A percentile compares a stretch with the other conserved stretches of the same genome.
Evolutionary conservation across 1,140 invertebrate species (phyloP).

Genomic region (Phocides pigmalion): DNA sequence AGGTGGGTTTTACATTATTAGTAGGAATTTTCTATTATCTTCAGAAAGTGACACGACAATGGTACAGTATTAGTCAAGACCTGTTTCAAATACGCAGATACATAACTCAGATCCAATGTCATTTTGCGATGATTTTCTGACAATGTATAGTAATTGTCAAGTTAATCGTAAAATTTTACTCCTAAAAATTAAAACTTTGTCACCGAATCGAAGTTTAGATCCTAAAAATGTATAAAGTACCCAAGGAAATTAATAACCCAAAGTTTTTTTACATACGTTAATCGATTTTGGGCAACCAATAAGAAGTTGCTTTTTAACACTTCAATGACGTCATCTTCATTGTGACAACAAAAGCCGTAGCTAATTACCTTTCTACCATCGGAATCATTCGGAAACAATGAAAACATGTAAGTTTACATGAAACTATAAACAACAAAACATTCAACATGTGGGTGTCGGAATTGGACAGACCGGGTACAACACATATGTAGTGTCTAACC

Average conservation of each 20-base stretch:
- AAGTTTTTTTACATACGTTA: constrained; percentile 6
- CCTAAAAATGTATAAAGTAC: background rate
- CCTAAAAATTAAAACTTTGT: background rate
- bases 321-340: constrained; percentile 23
- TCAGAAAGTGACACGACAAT: background rate
- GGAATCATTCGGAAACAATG: background rate
- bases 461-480: constrained; percentile 47
- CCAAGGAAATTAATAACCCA: background rate
- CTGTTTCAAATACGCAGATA: constrained; percentile 8
- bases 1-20: constrained; percentile 36
- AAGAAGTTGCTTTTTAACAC: background rate
- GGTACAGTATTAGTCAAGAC: background rate
- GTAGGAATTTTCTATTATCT: background rate
- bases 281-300: constrained; percentile 21
- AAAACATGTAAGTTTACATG: background rate
- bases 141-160: background rate
- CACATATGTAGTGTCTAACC: constrained; percentile 57
- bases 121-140: constrained; percentile 13
- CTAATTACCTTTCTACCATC: background rate
- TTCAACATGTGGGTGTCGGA: constrained; percentile 45
- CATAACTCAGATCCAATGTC: constrained; percentile 26
- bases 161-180: background rate
- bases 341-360: constrained; percentile 20
- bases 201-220: background rate
- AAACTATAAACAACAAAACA: constrained; percentile 17